Evolutionary conservation across 2,888 invertebrate species (phyloP).

Genomic region (Hypomecis punctinalis): DNA sequence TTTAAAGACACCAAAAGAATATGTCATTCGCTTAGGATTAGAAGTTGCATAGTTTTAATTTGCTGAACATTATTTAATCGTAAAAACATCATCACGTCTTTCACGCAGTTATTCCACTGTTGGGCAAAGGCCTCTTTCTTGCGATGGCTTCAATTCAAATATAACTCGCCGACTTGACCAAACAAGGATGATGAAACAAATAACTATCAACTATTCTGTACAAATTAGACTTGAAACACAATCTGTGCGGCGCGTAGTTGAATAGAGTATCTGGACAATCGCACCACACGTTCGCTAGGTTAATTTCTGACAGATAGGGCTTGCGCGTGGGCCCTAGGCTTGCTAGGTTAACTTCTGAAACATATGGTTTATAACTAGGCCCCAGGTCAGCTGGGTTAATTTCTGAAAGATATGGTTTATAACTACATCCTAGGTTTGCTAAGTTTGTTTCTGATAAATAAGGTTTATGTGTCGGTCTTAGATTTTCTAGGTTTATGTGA

Average conservation of each 20-base stretch:
- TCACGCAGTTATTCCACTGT: too few species aligned
- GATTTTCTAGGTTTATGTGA: slow-evolving; percentile 46
- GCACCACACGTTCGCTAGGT: slow-evolving; percentile 61
- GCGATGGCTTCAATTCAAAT: too few species aligned
- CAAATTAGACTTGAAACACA: slow-evolving; percentile 70
- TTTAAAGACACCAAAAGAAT: too few species aligned
- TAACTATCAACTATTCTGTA: slow-evolving; percentile 64
- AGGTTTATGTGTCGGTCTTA: slow-evolving; percentile 35
- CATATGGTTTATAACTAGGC: slow-evolving; percentile 34
- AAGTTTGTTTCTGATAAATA: slow-evolving; percentile 55
- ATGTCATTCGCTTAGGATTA: too few species aligned
- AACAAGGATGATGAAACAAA: slow-evolving; percentile 70
- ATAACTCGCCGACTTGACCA: slow-evolving; percentile 73
- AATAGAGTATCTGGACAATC: slow-evolving; percentile 71
- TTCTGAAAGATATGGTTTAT: slow-evolving; percentile 48
- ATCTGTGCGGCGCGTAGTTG: slow-evolving; percentile 68
- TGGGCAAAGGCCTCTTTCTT: too few species aligned
- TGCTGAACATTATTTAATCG: background rate
- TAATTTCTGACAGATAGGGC: slow-evolving; percentile 53
- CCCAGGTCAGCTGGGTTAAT: slow-evolving; percentile 50
- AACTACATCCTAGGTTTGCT: slow-evolving; percentile 43
- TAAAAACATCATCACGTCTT: too few species aligned
- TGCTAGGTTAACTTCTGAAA: slow-evolving; percentile 55
- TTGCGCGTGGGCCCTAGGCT: slow-evolving; percentile 38
- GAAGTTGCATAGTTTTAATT: slow-evolving; percentile 1